These are phyloP conservation scores for Thysanoteuthis rhombus DNA, from an alignment of 2,888 invertebrate species.

Conservation along the genomic window DNA sequence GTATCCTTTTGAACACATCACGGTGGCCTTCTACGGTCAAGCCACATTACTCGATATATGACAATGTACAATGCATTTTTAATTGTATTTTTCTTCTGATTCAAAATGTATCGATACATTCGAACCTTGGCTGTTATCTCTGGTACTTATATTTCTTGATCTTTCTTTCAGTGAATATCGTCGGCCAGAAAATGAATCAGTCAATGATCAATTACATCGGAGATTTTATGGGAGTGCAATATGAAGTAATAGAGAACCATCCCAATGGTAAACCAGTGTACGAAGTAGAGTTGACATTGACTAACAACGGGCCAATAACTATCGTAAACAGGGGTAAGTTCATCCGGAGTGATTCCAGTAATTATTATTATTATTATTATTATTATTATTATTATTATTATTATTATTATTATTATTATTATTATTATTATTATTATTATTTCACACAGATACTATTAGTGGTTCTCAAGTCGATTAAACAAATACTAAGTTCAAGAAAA, in stretches of 20 bases:
- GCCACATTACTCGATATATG: too few relatives aligned
- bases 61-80: too few relatives aligned
- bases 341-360: background rate
- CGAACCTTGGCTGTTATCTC: background rate
- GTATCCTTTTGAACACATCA: too few relatives aligned
- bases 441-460: too few relatives aligned
- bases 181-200: background rate
- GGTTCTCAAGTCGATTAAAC: too few relatives aligned
- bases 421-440: too few relatives aligned
- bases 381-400: background rate
- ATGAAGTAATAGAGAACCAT: conserved; percentile 44
- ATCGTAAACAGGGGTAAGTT: conserved; percentile 34
- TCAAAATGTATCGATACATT: too few relatives aligned
- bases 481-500: too few relatives aligned
- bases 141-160: background rate
- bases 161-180: background rate
- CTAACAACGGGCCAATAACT: conserved; percentile 44
- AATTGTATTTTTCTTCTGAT: too few relatives aligned
- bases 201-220: conserved; percentile 40
- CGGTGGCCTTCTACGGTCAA: too few relatives aligned
- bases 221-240: conserved; percentile 39
- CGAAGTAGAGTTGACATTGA: conserved; percentile 43
- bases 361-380: background rate
- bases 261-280: conserved; percentile 37
- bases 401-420: too few relatives aligned